Evolutionary conservation across 2,113 vertebrate species (phyloP).

Genomic region (Eupsittula cactorum): DNA sequence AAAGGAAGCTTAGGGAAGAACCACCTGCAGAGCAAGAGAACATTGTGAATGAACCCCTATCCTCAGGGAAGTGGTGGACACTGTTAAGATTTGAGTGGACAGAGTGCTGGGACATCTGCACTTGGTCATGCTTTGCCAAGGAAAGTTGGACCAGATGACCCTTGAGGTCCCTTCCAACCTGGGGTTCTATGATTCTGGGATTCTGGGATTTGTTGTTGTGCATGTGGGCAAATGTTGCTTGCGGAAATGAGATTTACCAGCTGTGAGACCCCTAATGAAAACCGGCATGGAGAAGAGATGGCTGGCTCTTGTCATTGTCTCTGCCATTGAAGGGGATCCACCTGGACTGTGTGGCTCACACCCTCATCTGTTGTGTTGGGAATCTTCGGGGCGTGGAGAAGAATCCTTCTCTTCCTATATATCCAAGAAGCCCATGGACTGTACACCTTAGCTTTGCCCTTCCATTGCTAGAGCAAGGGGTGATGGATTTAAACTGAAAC

Average conservation of each 20-base stretch:
- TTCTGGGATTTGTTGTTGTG: background rate
- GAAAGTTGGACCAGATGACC: background rate
- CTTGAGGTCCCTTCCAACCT: background rate
- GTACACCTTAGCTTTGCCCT: too few species aligned
- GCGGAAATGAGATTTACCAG: background rate
- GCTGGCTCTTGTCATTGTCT: background rate
- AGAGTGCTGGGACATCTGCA: background rate
- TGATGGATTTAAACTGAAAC: background rate
- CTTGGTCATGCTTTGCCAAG: background rate
- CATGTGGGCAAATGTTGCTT: background rate
- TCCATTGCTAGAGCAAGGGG: background rate
- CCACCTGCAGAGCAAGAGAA: background rate
- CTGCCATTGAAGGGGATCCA: too few species aligned
- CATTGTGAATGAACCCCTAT: background rate
- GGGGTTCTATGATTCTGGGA: background rate
- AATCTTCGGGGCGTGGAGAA: accelerated
- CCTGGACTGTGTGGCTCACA: accelerated
- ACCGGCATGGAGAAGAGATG: background rate
- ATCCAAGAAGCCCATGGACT: too few species aligned
- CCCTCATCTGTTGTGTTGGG: background rate
- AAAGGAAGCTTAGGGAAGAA: background rate
- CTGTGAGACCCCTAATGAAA: background rate
- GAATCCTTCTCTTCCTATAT: background rate
- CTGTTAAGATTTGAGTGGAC: background rate
- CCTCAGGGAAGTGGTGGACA: background rate